Evolutionary conservation across 2,113 vertebrate species (phyloP).

Genomic region (Columba livia): DNA sequence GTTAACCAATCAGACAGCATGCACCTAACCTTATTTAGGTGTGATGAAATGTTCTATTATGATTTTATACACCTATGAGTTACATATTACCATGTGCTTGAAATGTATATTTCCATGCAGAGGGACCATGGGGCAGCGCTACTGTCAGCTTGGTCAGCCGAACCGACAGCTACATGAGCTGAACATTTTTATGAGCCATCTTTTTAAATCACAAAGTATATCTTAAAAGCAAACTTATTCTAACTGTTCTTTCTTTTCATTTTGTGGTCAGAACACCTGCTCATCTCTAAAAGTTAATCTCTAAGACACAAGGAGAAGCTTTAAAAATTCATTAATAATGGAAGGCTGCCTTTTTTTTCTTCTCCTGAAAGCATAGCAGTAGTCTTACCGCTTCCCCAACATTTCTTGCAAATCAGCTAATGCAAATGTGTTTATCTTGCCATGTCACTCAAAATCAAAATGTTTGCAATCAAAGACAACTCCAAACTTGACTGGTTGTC

Average conservation of each 20-base stretch:
- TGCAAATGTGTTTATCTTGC: background rate
- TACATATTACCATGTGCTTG: conserved; percentile 1
- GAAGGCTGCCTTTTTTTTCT: background rate
- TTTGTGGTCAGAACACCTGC: background rate
- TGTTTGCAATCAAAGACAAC: conserved; percentile 28
- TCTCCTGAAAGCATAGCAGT: background rate
- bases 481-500: conserved; percentile 2
- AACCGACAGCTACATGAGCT: background rate
- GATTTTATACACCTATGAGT: conserved; percentile 35
- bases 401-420: background rate
- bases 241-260: background rate
- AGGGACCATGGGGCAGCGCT: background rate
- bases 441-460: conserved; percentile 4
- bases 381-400: background rate
- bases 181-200: background rate
- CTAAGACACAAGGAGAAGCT: background rate
- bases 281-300: background rate
- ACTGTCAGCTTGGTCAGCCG: background rate
- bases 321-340: background rate
- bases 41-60: conserved; percentile 37
- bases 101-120: conserved; percentile 33
- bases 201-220: background rate
- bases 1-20: conserved; percentile 56
- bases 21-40: conserved; percentile 70
- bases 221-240: background rate